These are phyloP conservation scores for Prunella himalayana DNA, from an alignment of 2,113 vertebrate species.

Conservation along the genomic window DNA sequence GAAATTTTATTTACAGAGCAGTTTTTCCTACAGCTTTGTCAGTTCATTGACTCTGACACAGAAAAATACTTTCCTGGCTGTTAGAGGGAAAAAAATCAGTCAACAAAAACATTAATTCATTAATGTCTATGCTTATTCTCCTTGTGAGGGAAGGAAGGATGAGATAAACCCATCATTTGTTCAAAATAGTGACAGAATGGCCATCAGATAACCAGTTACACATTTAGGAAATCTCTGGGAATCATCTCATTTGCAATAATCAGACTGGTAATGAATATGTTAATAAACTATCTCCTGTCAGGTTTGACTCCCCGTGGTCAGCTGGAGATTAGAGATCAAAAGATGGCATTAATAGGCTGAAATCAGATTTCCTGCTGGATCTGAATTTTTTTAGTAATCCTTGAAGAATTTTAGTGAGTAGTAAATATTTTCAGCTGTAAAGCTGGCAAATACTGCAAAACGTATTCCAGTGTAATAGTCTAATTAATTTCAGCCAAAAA, in stretches of 20 bases:
- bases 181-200: not conserved
- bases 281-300: not conserved
- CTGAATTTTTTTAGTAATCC: not conserved
- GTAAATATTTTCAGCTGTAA: not conserved
- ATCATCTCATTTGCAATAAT: not conserved
- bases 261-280: not conserved
- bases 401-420: not conserved
- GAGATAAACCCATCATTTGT: not conserved
- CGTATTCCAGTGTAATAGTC: not conserved
- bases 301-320: not conserved
- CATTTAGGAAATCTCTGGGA: not conserved
- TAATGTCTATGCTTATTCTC: not conserved
- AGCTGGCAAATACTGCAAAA: not conserved
- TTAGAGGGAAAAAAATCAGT: not conserved
- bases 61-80: slow-evolving; percentile 4
- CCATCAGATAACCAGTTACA: not conserved
- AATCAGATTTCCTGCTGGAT: not conserved
- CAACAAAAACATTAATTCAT: not conserved
- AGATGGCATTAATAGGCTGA: not conserved
- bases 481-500: not conserved
- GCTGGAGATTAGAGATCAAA: not conserved
- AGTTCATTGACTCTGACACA: not conserved
- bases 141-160: not conserved
- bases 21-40: not conserved
- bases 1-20: slow-evolving; percentile 34